Base-by-base conservation (phyloP, 2,888 invertebrate species). In the Andrena chrysosceles region DNA sequence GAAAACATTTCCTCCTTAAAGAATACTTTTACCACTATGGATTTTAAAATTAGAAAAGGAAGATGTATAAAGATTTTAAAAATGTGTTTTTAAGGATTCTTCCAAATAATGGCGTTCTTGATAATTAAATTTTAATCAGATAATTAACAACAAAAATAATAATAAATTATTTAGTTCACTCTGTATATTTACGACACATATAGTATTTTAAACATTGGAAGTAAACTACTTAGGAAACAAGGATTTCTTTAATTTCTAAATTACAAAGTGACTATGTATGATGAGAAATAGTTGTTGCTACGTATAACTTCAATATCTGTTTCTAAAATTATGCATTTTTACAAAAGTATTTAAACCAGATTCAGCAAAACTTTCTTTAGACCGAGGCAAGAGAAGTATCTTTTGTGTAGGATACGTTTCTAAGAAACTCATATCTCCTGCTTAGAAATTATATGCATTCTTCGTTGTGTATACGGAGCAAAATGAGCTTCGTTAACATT, bases 401-500 rank as follows among this genome's bases (percentile, higher is more conserved):
- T 52, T 20, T 56, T 26, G 23, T 7, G 26, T 23, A 10, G 56
- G 4, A 2, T 52, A 8, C 20, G 26, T 69, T 42, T 13, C 31
- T 56, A 69, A 69, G 35, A 29, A 42, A 35, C 29, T 54, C 29
- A 23, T 23, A 59, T 42, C n/a, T 35, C n/a, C 56, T 23, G 23
- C 52, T 69, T 26, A 26, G 54, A 68, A 54, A 68, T 69, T 56
- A 29, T 42, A 16, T 20, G 10, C 10, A 16, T 56, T 26, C 20
- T 16, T 20, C 23, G 23, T 29, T 2, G 33, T 42, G 20, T 33
- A 56, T 23, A 71, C 68, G 54, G 64, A 69, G 60, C 63, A 71
- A 74, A 83, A 85, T 76, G 79, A 62, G 59, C 69, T 79, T 84
- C 79, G 74, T 81, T 85, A 84, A 85, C 69, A 81, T 78, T 81